phyloP scores from a whole-genome alignment of 2,113 vertebrate species.

The Ameiurus melas region DNA sequence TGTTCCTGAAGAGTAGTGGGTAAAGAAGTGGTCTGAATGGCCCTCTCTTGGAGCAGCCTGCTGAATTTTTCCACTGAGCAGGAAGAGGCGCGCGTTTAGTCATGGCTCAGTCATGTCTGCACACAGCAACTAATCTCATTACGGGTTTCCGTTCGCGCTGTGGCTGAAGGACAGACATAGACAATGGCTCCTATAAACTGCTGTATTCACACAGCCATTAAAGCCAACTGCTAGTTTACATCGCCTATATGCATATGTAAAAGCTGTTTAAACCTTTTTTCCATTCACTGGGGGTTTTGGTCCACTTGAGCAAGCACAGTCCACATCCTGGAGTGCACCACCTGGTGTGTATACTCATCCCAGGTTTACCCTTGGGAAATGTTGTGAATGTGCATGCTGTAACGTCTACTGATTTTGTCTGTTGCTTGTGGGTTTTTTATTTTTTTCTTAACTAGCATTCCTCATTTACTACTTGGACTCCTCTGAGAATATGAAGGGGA shows the following conservation, averaged over 20 bases:
- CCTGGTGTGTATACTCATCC: background rate
- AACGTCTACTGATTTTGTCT: background rate
- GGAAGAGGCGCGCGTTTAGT: conserved; percentile 90
- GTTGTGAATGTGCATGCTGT: background rate
- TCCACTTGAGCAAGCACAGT: background rate
- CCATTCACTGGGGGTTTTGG: background rate
- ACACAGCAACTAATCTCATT: conserved; percentile 92
- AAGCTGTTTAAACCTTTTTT: background rate
- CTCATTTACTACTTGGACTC: conserved; percentile 6
- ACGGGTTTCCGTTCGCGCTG: conserved; percentile 86
- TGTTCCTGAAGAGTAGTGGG: conserved; percentile 26
- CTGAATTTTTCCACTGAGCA: conserved; percentile 88
- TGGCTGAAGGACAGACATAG: conserved; percentile 83
- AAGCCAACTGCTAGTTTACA: conserved; percentile 22
- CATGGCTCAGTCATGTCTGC: conserved; percentile 92
- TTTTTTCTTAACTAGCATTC: background rate
- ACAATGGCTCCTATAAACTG: conserved; percentile 42
- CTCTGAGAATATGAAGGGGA: background rate
- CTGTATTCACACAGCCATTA: conserved; percentile 33
- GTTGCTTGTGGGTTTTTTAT: background rate
- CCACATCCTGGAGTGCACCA: background rate
- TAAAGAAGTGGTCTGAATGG: conserved; percentile 21
- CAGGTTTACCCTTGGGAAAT: background rate
- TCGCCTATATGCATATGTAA: conserved; percentile 16
- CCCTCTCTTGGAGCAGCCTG: conserved; percentile 50